These are phyloP conservation scores for Calidris pugnax DNA, from an alignment of 2,113 vertebrate species.

Conservation along the genomic window DNA sequence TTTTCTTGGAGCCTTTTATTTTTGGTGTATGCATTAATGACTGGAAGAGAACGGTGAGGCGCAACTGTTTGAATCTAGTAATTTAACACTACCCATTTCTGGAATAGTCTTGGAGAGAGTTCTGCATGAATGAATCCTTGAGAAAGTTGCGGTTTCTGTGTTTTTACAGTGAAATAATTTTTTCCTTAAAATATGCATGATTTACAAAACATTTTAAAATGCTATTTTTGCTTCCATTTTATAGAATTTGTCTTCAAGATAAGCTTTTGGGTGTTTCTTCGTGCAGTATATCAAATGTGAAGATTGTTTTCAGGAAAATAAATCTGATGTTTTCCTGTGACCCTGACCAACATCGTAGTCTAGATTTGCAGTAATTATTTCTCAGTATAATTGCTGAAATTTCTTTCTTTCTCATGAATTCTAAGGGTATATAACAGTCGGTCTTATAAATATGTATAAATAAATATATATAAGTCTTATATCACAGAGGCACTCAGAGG, in stretches of 20 bases:
- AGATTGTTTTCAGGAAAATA: constrained; percentile 4
- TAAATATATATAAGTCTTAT: constrained; percentile 77
- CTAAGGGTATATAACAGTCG: constrained; percentile 20
- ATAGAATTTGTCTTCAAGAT: neutral
- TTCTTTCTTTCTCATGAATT: constrained; percentile 50
- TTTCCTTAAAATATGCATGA: neutral
- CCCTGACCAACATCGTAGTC: neutral
- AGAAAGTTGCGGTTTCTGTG: constrained; percentile 4
- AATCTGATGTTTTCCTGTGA: neutral
- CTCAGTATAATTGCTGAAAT: constrained; percentile 33
- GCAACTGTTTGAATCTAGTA: neutral
- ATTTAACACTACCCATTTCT: constrained; percentile 33
- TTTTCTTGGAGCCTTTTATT: neutral
- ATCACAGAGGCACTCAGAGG: constrained; percentile 84
- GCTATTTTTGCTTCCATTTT: constrained; percentile 28
- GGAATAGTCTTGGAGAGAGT: constrained; percentile 25
- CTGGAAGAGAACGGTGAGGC: neutral
- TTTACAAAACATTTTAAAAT: constrained; percentile 29
- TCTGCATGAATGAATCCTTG: constrained; percentile 27
- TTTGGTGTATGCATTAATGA: neutral
- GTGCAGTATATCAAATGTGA: neutral
- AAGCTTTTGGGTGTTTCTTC: neutral
- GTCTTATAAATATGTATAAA: constrained; percentile 75
- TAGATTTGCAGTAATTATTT: constrained; percentile 58
- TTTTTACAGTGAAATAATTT: constrained; percentile 37